Conservation (phyloP, 1,140 invertebrate species). For the roundworm (Caenorhabditis elegans) region WBcel235 BX284606.5:3536001-3536500, state of each 20-base stretch:
- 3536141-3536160: no score
- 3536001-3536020: no score
- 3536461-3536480: neutral
- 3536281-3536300: no score
- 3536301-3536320: neutral
- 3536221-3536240: neutral
- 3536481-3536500: neutral
- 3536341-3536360: neutral
- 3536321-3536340: neutral
- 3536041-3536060: no score
- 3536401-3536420: neutral
- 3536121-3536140: no score
- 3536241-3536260: neutral
- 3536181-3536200: neutral
- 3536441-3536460: neutral
- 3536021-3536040: no score
- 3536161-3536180: neutral
- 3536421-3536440: neutral
- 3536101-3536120: no score
- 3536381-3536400: conserved; percentile 15
- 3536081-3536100: no score
- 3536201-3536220: neutral
- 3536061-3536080: no score
- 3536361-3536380: no score
- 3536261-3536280: neutral